Conservation (phyloP, 2,888 invertebrate species). For the Tubiluchus corallicola region DNA sequence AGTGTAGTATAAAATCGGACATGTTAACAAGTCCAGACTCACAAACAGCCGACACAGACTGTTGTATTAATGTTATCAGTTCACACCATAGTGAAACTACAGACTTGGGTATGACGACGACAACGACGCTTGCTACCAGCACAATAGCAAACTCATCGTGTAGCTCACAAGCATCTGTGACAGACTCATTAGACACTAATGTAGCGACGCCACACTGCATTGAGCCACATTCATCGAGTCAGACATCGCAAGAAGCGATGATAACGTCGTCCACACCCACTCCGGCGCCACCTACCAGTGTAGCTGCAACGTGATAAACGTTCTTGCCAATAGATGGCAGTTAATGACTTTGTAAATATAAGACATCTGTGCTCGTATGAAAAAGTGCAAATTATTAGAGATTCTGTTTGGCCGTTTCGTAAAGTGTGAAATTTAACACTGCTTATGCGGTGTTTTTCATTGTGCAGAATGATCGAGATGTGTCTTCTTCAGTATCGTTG, state of each 20-base stretch:
- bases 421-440: no score
- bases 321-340: no score
- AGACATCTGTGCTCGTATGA: no score
- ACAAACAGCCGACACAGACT: background rate
- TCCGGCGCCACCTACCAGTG: background rate
- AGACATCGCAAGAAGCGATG: constrained; percentile 1
- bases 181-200: background rate
- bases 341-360: no score
- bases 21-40: background rate
- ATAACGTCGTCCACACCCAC: background rate
- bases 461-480: no score
- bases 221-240: background rate
- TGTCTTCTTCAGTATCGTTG: no score
- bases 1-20: background rate
- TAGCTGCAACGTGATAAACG: no score
- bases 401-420: no score
- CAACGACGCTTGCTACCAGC: background rate
- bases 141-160: background rate
- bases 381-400: no score
- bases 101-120: background rate
- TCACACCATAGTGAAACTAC: background rate
- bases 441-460: no score
- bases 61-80: no score
- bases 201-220: background rate
- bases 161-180: background rate